Evolutionary conservation across 23 tunicate species (phyloP), one percentile per base, ranked within the genome.

Genomic region (Oikopleura dioica): DNA sequence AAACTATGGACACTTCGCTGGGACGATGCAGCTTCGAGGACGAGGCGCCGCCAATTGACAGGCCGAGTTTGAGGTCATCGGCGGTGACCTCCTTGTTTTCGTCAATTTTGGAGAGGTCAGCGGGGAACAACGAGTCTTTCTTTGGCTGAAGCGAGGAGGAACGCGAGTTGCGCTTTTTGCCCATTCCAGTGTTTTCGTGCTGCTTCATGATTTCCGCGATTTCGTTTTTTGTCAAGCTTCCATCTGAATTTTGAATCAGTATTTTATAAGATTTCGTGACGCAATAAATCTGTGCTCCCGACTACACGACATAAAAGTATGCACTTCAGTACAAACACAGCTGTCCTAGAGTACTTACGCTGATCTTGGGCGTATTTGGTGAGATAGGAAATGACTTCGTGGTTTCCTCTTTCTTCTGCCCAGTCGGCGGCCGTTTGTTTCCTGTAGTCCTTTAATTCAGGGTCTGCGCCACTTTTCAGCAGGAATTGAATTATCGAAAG

Each of bases 301-400:
- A n/a, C n/a, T n/a, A n/a, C n/a, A n/a, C n/a, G n/a, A n/a, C n/a
- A n/a, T n/a, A n/a, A n/a, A n/a, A n/a, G n/a, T n/a, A n/a, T n/a
- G n/a, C n/a, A n/a, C n/a, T n/a, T n/a, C n/a, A n/a, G n/a, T n/a
- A n/a, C n/a, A n/a, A n/a, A n/a, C n/a, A n/a, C n/a, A n/a, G n/a
- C n/a, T n/a, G n/a, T n/a, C n/a, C n/a, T n/a, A n/a, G n/a, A n/a
- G n/a, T n/a, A 21, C 55, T 44, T 44, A 44, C 55, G 55, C 21
- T 44, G 55, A 44, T 44, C 55, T 44, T 44, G 55, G 55, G 55
- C 55, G 55, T 44, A 44, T 44, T 44, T 44, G 55, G 55, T 44
- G 55, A 44, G 21, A 21, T 44, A 44, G 21, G 16, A 9, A 21
- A 44, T 44, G 55, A 44, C 55, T 44, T 44, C 55, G 55, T 44